Conservation (phyloP, 2,888 invertebrate species). For the Tortrix viridana region DNA sequence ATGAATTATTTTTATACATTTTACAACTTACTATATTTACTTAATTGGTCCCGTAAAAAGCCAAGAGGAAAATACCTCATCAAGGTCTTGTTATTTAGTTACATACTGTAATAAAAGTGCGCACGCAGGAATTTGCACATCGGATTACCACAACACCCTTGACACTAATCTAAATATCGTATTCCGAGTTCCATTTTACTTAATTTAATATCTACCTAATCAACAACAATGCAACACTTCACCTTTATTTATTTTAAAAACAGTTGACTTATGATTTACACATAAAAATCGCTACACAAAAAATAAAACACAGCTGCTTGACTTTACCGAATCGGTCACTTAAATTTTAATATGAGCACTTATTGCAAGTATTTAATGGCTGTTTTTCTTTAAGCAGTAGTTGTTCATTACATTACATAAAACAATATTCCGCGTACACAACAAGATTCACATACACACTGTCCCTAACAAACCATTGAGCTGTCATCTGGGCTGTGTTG, state of each 20-base stretch:
- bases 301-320: slow-evolving; percentile 4
- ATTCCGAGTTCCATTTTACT: neutral
- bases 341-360: slow-evolving; percentile 5
- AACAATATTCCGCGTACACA: slow-evolving; percentile 51
- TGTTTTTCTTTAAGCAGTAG: slow-evolving; percentile 13
- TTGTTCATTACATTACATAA: slow-evolving; percentile 16
- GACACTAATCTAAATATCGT: slow-evolving; percentile 25
- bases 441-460: slow-evolving; percentile 68
- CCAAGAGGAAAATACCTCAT: neutral
- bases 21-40: too few relatives aligned
- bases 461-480: slow-evolving; percentile 59
- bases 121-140: slow-evolving; percentile 29
- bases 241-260: slow-evolving; percentile 15
- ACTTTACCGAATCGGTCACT: slow-evolving; percentile 11
- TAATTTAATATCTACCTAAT: slow-evolving; percentile 9
- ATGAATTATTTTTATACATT: too few relatives aligned
- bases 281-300: slow-evolving; percentile 2
- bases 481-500: slow-evolving; percentile 68
- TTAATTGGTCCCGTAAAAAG: neutral
- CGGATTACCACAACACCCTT: slow-evolving; percentile 33
- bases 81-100: too few relatives aligned
- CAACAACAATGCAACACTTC: slow-evolving; percentile 4
- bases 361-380: neutral
- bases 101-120: slow-evolving; percentile 9
- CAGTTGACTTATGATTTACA: neutral